These are phyloP conservation scores for Cynopterus sphinx DNA, from an alignment of 2,797 vertebrate genomes.

Conservation along the genomic window DNA sequence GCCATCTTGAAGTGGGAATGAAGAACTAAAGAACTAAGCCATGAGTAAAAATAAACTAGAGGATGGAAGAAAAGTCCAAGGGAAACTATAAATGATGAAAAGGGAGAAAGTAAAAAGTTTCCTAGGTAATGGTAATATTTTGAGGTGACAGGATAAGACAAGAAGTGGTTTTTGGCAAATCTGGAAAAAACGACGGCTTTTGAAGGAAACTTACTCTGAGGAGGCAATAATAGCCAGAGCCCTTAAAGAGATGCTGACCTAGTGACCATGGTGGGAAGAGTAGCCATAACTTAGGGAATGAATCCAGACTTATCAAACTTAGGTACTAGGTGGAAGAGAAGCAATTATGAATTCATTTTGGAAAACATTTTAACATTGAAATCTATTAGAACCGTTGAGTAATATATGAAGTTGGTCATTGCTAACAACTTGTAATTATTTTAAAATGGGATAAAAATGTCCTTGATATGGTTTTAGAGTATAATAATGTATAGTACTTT, in stretches of 20 bases:
- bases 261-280: not conserved
- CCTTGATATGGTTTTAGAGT: not conserved
- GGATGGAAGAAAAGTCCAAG: not conserved
- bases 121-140: not conserved
- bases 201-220: not conserved
- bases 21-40: not conserved
- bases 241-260: not conserved
- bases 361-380: not conserved
- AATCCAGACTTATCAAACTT: not conserved
- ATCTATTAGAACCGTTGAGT: not conserved
- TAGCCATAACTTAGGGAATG: not conserved
- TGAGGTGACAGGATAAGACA: not conserved
- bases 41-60: not conserved
- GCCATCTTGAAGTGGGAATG: not conserved
- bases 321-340: not conserved
- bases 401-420: not conserved
- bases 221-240: not conserved
- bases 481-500: constrained; percentile 9
- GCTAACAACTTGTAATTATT: constrained; percentile 21
- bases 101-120: not conserved
- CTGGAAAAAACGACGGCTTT: not conserved
- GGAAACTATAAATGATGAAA: not conserved
- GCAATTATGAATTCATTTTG: not conserved
- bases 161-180: not conserved
- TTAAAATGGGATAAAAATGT: not conserved